Evolutionary conservation across 2,797 vertebrate genomes (phyloP).

Genomic region (Chelonia mydas): DNA sequence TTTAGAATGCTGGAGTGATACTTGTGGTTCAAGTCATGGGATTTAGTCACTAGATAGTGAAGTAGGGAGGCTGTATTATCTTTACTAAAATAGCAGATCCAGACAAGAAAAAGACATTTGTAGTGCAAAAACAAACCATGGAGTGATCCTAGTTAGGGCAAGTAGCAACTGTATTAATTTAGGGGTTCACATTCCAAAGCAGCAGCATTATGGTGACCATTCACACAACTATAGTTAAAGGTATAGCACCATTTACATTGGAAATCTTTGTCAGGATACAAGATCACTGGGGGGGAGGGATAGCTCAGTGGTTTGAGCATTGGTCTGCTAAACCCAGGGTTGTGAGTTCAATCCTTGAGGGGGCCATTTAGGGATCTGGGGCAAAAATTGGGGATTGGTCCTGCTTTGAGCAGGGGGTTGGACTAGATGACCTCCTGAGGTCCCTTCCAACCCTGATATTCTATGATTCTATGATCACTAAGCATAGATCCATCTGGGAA

Average conservation of each 20-base stretch:
- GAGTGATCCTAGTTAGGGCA: neutral
- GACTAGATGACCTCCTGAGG: no score
- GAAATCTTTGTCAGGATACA: neutral
- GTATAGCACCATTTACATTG: neutral
- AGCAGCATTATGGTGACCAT: neutral
- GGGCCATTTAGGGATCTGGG: no score
- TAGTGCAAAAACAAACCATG: neutral
- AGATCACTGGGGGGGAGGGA: no score
- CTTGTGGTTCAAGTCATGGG: neutral
- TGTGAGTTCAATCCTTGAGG: no score
- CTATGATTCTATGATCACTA: no score
- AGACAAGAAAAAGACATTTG: neutral
- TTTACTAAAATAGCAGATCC: neutral
- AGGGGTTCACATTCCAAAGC: neutral
- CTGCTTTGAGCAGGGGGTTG: no score
- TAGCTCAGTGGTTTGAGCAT: no score
- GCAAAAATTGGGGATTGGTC: no score
- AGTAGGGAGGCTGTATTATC: neutral
- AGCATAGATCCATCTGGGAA: rapidly evolving
- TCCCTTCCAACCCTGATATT: no score
- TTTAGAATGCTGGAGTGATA: rapidly evolving
- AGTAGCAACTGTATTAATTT: neutral
- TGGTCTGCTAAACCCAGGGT: no score
- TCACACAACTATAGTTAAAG: neutral
- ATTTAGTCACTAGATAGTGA: neutral